A percentile compares a stretch with the other conserved stretches of the same genome.
Conservation (phyloP, 2,113 vertebrate species). For the Pelmatolapia mariae region DNA sequence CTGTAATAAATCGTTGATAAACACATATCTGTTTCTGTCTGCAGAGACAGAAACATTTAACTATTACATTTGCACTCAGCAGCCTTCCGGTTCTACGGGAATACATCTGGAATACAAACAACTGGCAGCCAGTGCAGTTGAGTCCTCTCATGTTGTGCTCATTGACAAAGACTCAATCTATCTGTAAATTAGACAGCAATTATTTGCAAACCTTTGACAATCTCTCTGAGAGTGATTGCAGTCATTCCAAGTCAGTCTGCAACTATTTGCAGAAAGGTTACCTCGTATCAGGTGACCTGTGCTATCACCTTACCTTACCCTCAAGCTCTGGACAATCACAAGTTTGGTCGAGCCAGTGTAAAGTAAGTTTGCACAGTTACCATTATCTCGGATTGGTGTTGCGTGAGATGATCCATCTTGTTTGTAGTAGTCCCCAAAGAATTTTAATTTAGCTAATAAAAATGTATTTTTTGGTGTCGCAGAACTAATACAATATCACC, state of each 20-base stretch:
- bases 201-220: not conserved
- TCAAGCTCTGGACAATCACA: not conserved
- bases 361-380: not conserved
- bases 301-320: not conserved
- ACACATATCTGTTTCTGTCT: no score
- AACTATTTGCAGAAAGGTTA: not conserved
- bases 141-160: not conserved
- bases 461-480: not conserved
- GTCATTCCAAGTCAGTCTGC: not conserved
- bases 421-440: not conserved
- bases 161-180: not conserved
- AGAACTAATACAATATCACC: not conserved
- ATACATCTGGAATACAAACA: not conserved
- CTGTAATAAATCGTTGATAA: no score
- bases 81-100: fast-evolving
- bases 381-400: not conserved
- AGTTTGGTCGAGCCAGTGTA: fast-evolving
- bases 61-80: not conserved
- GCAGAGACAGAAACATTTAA: not conserved
- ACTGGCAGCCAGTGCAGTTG: not conserved
- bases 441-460: not conserved
- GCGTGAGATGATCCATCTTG: fast-evolving
- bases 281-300: not conserved
- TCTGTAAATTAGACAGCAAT: not conserved
- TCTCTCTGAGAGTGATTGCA: not conserved